Conservation (phyloP, 2,113 vertebrate genomes). For the Ceyx melanurus region DNA sequence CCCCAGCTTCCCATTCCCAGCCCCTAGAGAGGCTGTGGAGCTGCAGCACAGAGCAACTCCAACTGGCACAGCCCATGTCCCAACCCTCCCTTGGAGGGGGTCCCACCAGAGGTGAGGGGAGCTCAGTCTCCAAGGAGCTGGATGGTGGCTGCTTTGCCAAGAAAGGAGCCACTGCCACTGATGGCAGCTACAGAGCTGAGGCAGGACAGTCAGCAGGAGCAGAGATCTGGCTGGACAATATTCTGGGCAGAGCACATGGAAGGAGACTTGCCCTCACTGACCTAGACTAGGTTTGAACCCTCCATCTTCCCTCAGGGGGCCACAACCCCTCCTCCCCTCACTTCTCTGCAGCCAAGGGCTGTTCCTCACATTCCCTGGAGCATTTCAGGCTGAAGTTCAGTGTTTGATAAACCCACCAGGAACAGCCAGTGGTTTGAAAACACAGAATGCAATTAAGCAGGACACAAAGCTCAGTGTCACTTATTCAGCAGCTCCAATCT, state of each 20-base stretch:
- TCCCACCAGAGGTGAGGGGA: not conserved
- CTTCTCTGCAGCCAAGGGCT: not conserved
- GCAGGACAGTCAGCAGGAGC: not conserved
- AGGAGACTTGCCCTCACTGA: not conserved
- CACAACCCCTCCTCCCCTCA: not conserved
- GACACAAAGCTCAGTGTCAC: not conserved
- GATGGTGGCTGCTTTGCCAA: not conserved
- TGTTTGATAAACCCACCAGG: not conserved
- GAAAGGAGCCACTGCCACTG: not conserved
- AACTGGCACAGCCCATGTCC: not conserved
- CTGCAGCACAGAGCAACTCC: not conserved
- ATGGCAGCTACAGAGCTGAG: accelerated
- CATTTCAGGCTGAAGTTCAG: accelerated
- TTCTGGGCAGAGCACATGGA: not conserved
- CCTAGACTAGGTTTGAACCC: not conserved
- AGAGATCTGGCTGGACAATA: no score
- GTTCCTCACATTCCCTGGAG: not conserved
- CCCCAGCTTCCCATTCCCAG: not conserved
- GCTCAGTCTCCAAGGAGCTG: not conserved
- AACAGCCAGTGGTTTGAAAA: not conserved
- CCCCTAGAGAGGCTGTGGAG: not conserved
- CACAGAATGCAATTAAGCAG: accelerated
- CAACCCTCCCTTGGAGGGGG: not conserved
- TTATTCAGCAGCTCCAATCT: not conserved
- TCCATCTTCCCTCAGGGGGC: accelerated